Base-by-base conservation (phyloP, 2,888 invertebrate genomes). In the Melikaiella ostensackeni region DNA sequence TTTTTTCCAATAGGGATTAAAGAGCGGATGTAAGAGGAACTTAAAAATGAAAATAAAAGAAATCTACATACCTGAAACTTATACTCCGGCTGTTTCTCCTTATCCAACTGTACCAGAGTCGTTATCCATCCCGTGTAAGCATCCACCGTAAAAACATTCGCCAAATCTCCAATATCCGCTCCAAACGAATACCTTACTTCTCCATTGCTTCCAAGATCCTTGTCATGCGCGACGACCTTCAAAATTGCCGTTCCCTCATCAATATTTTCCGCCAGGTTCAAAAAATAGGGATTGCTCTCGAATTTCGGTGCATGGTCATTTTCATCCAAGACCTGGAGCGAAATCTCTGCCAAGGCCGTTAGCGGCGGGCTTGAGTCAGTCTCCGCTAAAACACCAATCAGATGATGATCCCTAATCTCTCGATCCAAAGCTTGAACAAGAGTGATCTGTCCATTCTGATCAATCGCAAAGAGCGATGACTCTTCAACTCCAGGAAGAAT, bases 291-390 rank as follows among this genome's bases (percentile, higher is more conserved):
- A 88, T 94, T 95, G 87, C 96, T 96, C 91, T 98, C 97, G 91
- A 98, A 98, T 83, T 94, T 93, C 0, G 98, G 98, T 74, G 95
- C 94, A 91, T 98, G 97, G 91, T 98, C 98, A 91, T 98, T 98
- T 83, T 96, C 96, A 91, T 98, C 98, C 81, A 96, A 93, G 78
- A 98, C 96, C 92, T 96, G 95, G 77, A 98, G 92, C 7, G 94
- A 93, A 79, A 98, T 95, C 91, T 95, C 94, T 24, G 95, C 94
- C 84, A 96, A 92, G 13, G 94, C 94, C 27, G 95, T 95, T 42
- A 96, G 90, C 2, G 96, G 94, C 19, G 96, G 96, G 83, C 94
- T 95, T 13, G 95, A 94, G 83, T 94, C 93, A 0, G 96, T 96
- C 89, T 96, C 94, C 0, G 96, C 96, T 38, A 94, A 91, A 13